Percentiles rank a stretch among this genome's conserved stretches.
Evolutionary conservation across 2,797 vertebrate genomes (phyloP).

Genomic region (Tauraco hartlaubi): DNA sequence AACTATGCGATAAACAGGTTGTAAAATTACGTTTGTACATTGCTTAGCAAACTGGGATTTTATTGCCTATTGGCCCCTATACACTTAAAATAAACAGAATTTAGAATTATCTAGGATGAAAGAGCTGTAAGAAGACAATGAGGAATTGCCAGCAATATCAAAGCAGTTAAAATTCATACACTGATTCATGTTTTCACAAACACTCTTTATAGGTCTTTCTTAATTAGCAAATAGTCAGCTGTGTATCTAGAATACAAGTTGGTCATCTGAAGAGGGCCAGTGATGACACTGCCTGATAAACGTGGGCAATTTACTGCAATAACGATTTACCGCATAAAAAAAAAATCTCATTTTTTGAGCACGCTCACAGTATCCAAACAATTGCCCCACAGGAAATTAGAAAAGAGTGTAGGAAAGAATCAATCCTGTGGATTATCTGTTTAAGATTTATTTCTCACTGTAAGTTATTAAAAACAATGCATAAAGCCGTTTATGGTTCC

Average conservation of each 20-base stretch:
- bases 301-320: not conserved
- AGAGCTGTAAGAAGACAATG: conserved; percentile 16
- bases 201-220: not conserved
- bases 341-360: not conserved
- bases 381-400: not conserved
- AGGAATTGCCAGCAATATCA: not conserved
- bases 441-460: not conserved
- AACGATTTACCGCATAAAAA: not conserved
- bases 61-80: not conserved
- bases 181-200: conserved; percentile 20
- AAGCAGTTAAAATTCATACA: conserved; percentile 39
- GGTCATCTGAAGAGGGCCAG: not conserved
- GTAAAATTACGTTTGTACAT: conserved; percentile 25
- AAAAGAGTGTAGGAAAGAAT: not conserved
- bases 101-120: not conserved
- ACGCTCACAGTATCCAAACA: not conserved
- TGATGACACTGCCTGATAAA: conserved; percentile 16
- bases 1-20: not conserved
- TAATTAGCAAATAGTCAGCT: conserved; percentile 40
- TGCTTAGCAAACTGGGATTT: conserved; percentile 38
- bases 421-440: not conserved
- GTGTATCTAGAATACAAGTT: conserved; percentile 13
- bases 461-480: not conserved
- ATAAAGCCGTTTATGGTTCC: not conserved
- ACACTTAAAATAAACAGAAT: conserved; percentile 28